These are phyloP conservation scores for Xestoiulus laeticollis DNA, from an alignment of 2,888 invertebrate genomes.

Conservation along the genomic window DNA sequence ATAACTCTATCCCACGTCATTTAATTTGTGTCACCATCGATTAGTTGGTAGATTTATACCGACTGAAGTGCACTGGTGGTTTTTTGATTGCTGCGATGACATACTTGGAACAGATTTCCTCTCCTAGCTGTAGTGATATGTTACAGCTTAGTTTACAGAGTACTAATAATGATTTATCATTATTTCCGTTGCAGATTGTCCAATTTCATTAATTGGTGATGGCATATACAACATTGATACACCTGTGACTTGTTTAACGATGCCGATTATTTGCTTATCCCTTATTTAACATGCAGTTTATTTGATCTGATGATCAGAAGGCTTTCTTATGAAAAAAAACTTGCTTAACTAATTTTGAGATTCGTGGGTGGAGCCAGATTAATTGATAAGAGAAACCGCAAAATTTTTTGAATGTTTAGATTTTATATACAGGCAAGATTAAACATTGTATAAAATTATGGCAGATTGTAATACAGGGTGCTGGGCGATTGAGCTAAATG, in stretches of 20 bases:
- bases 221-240: too few relatives aligned
- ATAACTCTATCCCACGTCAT: background rate
- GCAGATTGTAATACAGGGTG: background rate
- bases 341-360: too few relatives aligned
- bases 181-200: background rate
- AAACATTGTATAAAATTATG: background rate
- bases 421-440: background rate
- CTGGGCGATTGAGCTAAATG: background rate
- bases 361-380: background rate
- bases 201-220: slow-evolving; percentile 35
- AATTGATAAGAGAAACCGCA: background rate
- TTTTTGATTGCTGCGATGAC: background rate
- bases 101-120: background rate
- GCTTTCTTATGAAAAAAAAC: too few relatives aligned
- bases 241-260: too few relatives aligned
- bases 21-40: background rate
- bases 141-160: too few relatives aligned
- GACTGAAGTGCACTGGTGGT: background rate
- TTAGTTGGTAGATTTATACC: background rate
- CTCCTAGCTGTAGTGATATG: background rate
- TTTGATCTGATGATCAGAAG: too few relatives aligned
- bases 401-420: background rate
- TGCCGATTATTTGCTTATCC: too few relatives aligned
- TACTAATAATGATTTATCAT: background rate
- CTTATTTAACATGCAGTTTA: too few relatives aligned